Base-by-base conservation (phyloP, 1,140 invertebrate species). In the Globodera rostochiensis region DNA sequence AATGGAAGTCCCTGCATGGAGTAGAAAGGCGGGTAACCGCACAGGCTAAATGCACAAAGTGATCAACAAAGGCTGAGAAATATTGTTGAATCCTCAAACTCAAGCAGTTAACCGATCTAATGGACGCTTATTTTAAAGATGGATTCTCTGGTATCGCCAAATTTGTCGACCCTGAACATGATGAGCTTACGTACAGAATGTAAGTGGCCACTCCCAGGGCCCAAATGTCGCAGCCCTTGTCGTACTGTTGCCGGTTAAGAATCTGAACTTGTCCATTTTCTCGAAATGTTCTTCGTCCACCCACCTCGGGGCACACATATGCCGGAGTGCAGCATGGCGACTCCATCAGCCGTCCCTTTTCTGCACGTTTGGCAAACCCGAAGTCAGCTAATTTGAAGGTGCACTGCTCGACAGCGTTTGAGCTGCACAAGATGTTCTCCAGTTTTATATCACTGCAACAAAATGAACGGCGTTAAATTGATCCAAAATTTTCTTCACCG, bases 241-340 rank as follows among this genome's bases (percentile, higher is more conserved):
- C 97, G 91, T 98, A 99, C 90, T 96, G 97, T 90, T 97, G 95
- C 66, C 96, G 95, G 67, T 96, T 96, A 57, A 99, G 91, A 36
- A 85, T 83, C 83, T 80, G 73, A 74, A 74, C 19, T 9, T 74
- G 47, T 36, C 3, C 50, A 19, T 47, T 73, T 73, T 74, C 25
- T 73, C 45, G 15, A 15, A 74, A 74, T 53, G 50, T 53, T 53
- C 4, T 53, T 53, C 50, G 7, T 13, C 50, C 19, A 15, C 36
- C 76, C 47, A 98, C 96, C 93, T 98, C 95, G 67, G 95, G 95
- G 64, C 95, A 95, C 87, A 97, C 97, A 92, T 99, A 99, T 90
- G 98, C 98, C 4, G 97, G 97, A 13, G 97, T 99, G 89, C 98
- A 99, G 91, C 97, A 98, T 4, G 97, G 97, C 0, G 97, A 98